Conservation (phyloP, 2,888 invertebrate species). For the Tridacna gigas region DNA sequence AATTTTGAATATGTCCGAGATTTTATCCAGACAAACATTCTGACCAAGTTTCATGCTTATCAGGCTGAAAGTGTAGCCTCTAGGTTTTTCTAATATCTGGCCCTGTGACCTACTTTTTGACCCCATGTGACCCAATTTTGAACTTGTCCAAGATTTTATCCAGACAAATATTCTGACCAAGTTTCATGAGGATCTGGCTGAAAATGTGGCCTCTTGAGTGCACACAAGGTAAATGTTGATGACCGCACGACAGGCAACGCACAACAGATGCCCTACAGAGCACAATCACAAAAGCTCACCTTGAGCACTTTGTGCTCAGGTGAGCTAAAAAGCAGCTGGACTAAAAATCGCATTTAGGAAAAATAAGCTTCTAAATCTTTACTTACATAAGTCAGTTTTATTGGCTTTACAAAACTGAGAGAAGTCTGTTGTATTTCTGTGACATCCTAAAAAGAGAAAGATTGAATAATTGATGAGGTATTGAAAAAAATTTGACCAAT, state of each 20-base stretch:
- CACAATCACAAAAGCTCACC: background rate
- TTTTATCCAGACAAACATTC: background rate
- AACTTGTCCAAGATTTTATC: background rate
- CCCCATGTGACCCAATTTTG: background rate
- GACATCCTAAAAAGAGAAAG: slow-evolving; percentile 39
- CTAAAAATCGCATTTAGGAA: no score
- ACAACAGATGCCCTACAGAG: background rate
- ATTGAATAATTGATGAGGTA: no score
- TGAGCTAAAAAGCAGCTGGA: background rate
- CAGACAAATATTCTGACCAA: background rate
- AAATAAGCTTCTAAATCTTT: background rate
- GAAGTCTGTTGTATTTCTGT: slow-evolving; percentile 23
- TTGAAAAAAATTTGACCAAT: no score
- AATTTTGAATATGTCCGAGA: no score
- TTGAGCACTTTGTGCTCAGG: background rate
- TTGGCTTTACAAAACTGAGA: slow-evolving; percentile 23
- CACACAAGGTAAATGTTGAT: background rate
- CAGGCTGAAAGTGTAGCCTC: background rate
- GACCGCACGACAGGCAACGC: no score
- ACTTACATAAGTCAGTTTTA: slow-evolving; percentile 13
- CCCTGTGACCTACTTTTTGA: background rate
- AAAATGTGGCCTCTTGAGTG: background rate
- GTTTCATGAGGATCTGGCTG: background rate
- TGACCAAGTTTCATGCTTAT: background rate
- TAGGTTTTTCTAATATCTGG: background rate